Evolutionary conservation across 2,113 vertebrate genomes (phyloP), one percentile per base, ranked within the genome.

Genomic region (Laterallus jamaicensis): DNA sequence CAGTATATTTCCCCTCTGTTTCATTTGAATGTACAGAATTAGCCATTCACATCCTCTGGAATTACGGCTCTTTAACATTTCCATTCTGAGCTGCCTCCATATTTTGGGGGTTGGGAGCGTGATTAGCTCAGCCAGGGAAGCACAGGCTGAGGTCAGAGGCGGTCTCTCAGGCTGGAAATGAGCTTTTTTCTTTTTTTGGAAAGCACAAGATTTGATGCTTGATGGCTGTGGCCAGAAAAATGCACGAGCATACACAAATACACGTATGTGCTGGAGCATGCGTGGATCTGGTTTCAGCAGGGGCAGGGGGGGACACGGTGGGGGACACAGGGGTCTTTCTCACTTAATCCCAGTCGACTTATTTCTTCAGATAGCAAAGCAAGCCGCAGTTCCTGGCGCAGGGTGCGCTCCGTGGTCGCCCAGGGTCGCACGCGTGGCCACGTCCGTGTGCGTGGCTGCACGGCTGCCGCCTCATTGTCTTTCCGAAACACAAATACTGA

Each of bases 11-110:
- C 95, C 94, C 92, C 92, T 97, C 97, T 80, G 95, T 97, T 96
- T 96, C 94, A 96, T 96, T 89, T 97, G 94, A 95, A 96, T 93
- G 93, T 96, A 97, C 96, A 96, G 95, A 97, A 96, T 97, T 95
- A 96, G 95, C 93, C 96, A 97, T 97, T 97, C 96, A 97, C 90
- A 93, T 94, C 90, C 93, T 91, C 91, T 95, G 92, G 96, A 96
- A 96, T 97, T 96, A 95, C 74, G 6, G 74, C 94, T 96, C 92
- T 93, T 93, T 96, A 96, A 95, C 96, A 95, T 96, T 97, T 97
- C 94, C 96, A 97, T 97, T 93, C 71, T 89, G 95, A 83, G 90
- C 86, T 96, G 90, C 88, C 92, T 96, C 96, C 96, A 94, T 97
- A 93, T 96, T 96, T 88, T 95, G 95, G 95, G 95, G 91, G 90